A percentile compares a stretch with the other conserved stretches of the same genome.
These are phyloP conservation scores for Sebastes alutus DNA, from an alignment of 2,797 vertebrate genomes.

Conservation along the genomic window DNA sequence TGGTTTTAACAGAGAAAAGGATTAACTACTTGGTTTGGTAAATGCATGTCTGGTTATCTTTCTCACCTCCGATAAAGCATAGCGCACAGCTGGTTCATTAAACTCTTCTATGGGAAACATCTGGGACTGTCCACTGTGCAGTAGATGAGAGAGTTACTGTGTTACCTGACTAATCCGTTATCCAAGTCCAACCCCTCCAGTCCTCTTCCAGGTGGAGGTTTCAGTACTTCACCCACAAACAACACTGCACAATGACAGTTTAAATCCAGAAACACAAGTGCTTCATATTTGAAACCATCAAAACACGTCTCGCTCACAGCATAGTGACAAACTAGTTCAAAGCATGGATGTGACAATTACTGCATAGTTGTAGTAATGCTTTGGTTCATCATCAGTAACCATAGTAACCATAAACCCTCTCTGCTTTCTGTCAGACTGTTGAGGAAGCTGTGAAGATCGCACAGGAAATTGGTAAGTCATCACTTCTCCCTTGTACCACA, in stretches of 20 bases:
- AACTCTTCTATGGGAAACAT: not conserved
- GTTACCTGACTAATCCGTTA: not conserved
- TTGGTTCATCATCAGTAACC: not conserved
- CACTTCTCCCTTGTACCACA: not conserved
- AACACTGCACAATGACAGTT: not conserved
- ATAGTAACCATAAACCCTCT: slow-evolving; percentile 68
- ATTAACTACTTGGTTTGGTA: too few relatives aligned
- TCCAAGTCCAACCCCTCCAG: not conserved
- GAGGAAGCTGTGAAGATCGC: slow-evolving; percentile 97
- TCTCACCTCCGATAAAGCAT: too few relatives aligned
- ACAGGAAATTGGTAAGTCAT: slow-evolving; percentile 91
- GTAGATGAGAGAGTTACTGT: not conserved
- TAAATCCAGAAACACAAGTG: too few relatives aligned
- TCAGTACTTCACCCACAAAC: not conserved
- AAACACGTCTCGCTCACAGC: not conserved
- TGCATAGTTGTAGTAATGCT: not conserved
- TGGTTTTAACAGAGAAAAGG: too few relatives aligned
- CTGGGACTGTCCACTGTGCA: not conserved
- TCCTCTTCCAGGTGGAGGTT: not conserved
- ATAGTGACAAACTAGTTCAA: not conserved
- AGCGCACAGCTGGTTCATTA: not conserved
- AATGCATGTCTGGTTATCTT: too few relatives aligned
- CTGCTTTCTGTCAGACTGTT: slow-evolving; percentile 87
- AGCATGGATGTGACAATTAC: not conserved
- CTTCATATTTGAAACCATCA: too few relatives aligned